phyloP scores from a whole-genome alignment of 2,797 vertebrate species.

The Varecia variegata region DNA sequence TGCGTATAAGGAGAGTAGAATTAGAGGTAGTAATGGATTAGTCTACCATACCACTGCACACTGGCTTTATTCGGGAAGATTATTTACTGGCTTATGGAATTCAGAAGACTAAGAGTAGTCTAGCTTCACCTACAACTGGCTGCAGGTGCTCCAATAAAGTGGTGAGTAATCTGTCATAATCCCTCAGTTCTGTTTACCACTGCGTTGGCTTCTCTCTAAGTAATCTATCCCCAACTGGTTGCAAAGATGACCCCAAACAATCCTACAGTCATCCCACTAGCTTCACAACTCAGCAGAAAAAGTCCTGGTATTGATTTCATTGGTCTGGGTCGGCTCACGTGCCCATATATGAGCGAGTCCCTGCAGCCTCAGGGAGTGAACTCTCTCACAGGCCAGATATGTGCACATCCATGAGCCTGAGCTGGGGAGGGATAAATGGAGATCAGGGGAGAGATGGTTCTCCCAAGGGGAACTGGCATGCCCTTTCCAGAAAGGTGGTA shows the following conservation, averaged over 20 bases:
- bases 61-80: neutral
- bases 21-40: neutral
- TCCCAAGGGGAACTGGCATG: neutral
- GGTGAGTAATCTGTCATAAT: neutral
- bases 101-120: neutral
- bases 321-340: neutral
- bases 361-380: neutral
- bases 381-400: neutral
- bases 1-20: neutral
- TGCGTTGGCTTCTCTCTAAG: neutral
- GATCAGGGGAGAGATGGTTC: neutral
- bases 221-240: neutral
- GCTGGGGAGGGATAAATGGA: neutral
- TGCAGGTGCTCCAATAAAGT: neutral
- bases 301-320: neutral
- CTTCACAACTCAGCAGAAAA: neutral
- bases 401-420: neutral
- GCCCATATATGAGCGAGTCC: neutral
- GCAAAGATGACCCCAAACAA: neutral
- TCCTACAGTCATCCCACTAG: neutral
- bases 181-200: neutral
- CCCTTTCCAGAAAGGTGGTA: neutral
- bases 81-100: conserved; percentile 1
- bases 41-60: neutral
- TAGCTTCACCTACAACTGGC: neutral